Percentiles rank a stretch among this genome's conserved stretches.
Conservation (phyloP, 2,113 vertebrate species). For the Stegostoma tigrinum region DNA sequence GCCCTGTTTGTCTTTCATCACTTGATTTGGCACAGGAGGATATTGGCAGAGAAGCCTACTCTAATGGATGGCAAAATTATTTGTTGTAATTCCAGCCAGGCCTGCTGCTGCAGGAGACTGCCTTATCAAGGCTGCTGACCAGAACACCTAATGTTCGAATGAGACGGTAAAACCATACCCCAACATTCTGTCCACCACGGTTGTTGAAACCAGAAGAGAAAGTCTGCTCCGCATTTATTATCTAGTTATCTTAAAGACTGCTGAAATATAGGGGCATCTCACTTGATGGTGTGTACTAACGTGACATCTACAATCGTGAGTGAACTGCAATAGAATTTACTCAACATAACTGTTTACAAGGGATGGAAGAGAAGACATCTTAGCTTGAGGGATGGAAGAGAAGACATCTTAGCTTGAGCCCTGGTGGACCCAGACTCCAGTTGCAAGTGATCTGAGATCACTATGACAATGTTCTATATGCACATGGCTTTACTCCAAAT, state of each 20-base stretch:
- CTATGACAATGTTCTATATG: too few species aligned
- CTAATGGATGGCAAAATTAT: background rate
- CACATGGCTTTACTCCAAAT: too few species aligned
- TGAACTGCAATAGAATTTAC: too few species aligned
- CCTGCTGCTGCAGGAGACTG: background rate
- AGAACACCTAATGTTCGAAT: background rate
- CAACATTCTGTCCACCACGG: background rate
- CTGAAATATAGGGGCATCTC: background rate
- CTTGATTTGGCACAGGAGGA: background rate
- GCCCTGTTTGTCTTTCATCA: background rate
- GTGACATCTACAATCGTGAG: too few species aligned
- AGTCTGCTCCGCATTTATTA: background rate
- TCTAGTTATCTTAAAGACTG: background rate
- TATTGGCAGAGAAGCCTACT: background rate
- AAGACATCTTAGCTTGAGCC: too few species aligned
- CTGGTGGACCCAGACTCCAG: too few species aligned
- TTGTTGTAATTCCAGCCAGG: slow-evolving; percentile 2
- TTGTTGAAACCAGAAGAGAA: background rate
- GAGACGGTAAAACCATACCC: background rate
- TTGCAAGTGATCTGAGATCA: too few species aligned
- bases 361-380: too few species aligned
- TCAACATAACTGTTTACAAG: too few species aligned
- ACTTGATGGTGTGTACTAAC: background rate
- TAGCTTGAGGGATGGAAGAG: too few species aligned
- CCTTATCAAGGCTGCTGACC: background rate